Percentiles rank a stretch among this genome's conserved stretches.
Evolutionary conservation across 2,888 invertebrate genomes (phyloP).

Genomic region (Dysmachus trigonus): DNA sequence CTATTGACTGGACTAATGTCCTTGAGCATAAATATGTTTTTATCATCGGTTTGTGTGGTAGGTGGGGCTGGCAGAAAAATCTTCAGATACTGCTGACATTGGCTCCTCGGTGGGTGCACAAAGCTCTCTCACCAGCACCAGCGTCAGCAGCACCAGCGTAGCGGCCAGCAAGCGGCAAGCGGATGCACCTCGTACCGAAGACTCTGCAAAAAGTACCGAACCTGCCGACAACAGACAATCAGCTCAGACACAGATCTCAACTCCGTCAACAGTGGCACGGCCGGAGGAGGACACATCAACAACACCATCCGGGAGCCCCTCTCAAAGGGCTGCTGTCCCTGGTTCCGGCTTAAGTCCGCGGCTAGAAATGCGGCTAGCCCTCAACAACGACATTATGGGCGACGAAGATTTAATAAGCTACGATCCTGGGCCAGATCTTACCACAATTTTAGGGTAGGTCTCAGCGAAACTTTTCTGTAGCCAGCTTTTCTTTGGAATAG

Average conservation of each 20-base stretch:
- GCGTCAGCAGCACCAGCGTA: constrained; percentile 52
- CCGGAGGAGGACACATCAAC: constrained; percentile 47
- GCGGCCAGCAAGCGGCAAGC: constrained; percentile 54
- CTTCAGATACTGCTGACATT: constrained; percentile 65
- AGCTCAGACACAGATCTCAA: constrained; percentile 19
- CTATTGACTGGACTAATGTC: not conserved
- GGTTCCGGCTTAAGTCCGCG: constrained; percentile 70
- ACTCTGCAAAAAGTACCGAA: constrained; percentile 53
- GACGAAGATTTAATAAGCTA: constrained; percentile 66
- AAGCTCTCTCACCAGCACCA: constrained; percentile 50
- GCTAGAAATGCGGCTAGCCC: constrained; percentile 73
- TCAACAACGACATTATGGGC: constrained; percentile 68
- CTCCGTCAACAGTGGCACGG: not conserved
- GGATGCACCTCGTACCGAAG: constrained; percentile 59
- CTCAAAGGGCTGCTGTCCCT: constrained; percentile 53
- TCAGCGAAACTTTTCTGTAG: not conserved
- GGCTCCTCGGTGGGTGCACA: constrained; percentile 64
- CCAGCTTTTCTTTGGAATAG: not conserved
- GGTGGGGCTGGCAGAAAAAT: constrained; percentile 58
- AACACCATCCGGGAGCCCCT: constrained; percentile 49
- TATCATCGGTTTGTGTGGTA: constrained; percentile 37
- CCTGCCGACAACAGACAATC: constrained; percentile 56
- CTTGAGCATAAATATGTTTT: not conserved
- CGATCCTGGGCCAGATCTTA: constrained; percentile 66
- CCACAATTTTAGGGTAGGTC: constrained; percentile 63